Conservation (phyloP, 2,113 vertebrate genomes). For the Mionectes macconnelli region DNA sequence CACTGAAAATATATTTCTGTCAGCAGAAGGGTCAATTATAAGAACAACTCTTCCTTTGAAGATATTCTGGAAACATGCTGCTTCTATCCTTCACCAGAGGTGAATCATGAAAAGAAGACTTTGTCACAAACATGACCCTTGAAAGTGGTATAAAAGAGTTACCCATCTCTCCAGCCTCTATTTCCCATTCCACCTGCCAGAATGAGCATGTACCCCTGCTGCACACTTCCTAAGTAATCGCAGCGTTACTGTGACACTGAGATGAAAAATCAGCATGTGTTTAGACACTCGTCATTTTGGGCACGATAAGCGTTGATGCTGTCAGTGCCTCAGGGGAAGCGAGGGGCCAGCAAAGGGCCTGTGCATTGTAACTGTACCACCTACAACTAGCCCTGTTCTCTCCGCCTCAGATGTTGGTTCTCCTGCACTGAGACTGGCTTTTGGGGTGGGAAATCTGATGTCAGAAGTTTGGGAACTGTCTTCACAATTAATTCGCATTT, state of each 20-base stretch:
- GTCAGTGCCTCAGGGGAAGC: background rate
- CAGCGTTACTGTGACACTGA: background rate
- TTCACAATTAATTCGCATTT: background rate
- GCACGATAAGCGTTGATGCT: background rate
- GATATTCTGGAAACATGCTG: background rate
- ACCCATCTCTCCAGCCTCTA: background rate
- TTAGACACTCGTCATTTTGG: accelerated
- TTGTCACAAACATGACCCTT: background rate
- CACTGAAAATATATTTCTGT: slow-evolving; percentile 2
- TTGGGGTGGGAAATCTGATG: background rate
- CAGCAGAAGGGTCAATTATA: background rate
- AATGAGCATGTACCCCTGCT: background rate
- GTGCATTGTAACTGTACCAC: background rate
- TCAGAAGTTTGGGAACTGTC: background rate
- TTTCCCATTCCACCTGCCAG: background rate
- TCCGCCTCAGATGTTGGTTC: background rate
- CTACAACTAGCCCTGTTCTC: background rate
- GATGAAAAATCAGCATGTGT: background rate
- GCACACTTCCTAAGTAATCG: background rate
- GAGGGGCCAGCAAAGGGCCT: background rate
- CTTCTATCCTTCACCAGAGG: background rate
- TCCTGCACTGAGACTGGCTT: background rate
- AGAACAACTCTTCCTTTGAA: slow-evolving; percentile 7
- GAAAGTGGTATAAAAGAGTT: background rate
- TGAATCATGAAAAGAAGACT: background rate